A percentile compares a stretch with the other conserved stretches of the same genome.
phyloP scores from a whole-genome alignment of 2,113 vertebrate genomes.

The Menidia beryllina region DNA sequence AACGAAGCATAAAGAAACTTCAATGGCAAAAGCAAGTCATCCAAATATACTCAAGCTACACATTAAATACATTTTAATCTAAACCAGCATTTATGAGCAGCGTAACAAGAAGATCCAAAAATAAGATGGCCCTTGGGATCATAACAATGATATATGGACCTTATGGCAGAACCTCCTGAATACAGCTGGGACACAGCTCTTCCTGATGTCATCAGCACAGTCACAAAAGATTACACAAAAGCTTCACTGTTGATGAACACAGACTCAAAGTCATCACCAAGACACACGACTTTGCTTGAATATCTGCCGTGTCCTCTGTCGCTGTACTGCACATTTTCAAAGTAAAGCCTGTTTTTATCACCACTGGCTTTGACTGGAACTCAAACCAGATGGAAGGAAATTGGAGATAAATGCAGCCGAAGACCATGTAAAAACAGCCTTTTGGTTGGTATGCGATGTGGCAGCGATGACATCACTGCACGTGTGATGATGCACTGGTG shows the following conservation, averaged over 20 bases:
- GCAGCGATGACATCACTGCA: constrained; percentile 52
- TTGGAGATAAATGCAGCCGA: constrained; percentile 77
- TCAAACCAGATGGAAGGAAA: constrained; percentile 81
- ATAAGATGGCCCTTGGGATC: background rate
- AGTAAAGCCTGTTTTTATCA: constrained; percentile 77
- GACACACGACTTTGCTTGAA: constrained; percentile 34
- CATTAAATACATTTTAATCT: background rate
- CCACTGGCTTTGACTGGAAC: constrained; percentile 74
- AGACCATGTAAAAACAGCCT: constrained; percentile 56
- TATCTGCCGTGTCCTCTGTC: constrained; percentile 42
- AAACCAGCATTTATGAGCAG: constrained; percentile 1
- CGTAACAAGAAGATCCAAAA: constrained; percentile 6
- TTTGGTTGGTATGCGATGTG: constrained; percentile 48
- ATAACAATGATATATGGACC: constrained; percentile 29
- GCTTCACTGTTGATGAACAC: constrained; percentile 15
- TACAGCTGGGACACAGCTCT: constrained; percentile 5
- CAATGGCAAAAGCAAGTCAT: background rate
- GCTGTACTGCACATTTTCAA: constrained; percentile 65
- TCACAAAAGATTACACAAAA: constrained; percentile 20
- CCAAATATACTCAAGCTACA: background rate
- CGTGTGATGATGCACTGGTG: constrained; percentile 1
- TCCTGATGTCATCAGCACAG: constrained; percentile 2
- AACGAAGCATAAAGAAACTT: background rate
- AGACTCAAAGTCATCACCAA: constrained; percentile 23
- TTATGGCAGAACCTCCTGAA: constrained; percentile 43